Base-by-base conservation (phyloP, 2,113 vertebrate species). In the Pampusana beccarii region DNA sequence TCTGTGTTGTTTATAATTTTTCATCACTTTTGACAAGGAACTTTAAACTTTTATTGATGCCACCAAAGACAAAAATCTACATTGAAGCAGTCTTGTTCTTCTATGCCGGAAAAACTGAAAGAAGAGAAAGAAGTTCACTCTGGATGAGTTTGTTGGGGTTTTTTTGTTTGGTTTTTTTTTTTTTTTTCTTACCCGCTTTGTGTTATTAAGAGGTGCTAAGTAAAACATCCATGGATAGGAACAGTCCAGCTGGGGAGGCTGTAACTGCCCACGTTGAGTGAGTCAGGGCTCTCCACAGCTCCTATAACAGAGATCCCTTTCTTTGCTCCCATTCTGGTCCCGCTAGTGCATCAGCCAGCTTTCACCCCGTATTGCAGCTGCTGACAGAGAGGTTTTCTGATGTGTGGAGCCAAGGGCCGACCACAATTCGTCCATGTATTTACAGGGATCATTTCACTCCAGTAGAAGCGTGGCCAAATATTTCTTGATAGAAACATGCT, bases 351-450 rank as follows among this genome's bases (percentile, higher is more conserved):
- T 75, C 80, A 84, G 93, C 93, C 92, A 95, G 67, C 91, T 97
- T 96, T 96, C 65, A 93, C 92, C 92, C 96, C 17, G 2, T 86
- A 86, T 71, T 93, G 92, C 86, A 95, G 88, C 88, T 96, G 92
- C 91, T 95, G 96, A 95, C 93, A 92, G 95, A 96, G 78, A 93
- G 86, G 92, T 96, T 95, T 96, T 96, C 96, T 96, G 92, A 93
- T 96, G 83, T 89, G 91, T 81, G 54, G 90, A 94, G 95, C 92
- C 88, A 96, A 79, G 80, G 88, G 92, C 93, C 93, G 91, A 69
- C 93, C 93, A 94, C 88, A 97, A 91, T 94, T 95, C 94, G 95
- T 95, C 92, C 88, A 16, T 96, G 86, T 96, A 92, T 97, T 97
- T 97, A 73, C 66, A 94, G 88, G 92, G 95, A 94, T 97, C 96